Conservation (phyloP, 1,140 invertebrate genomes). For the Sycophila sp. region DNA sequence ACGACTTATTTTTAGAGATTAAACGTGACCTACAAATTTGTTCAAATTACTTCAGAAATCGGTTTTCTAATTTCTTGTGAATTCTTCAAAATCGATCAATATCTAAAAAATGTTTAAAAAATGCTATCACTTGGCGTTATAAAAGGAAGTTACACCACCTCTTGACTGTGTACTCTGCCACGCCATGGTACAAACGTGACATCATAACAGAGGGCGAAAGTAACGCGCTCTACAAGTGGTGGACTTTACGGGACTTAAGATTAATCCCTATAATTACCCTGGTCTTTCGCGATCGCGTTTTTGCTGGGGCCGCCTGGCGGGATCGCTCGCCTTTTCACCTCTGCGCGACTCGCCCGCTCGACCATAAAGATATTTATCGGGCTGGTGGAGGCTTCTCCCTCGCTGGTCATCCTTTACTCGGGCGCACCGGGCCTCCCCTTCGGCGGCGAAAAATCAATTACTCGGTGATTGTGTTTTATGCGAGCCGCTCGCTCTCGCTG, state of each 20-base stretch:
- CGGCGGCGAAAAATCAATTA: constrained; percentile 41
- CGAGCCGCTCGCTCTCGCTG: neutral
- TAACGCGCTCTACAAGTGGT: constrained; percentile 62
- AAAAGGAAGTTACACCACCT: too few species aligned
- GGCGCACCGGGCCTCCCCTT: neutral
- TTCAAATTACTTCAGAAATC: too few species aligned
- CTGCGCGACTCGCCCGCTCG: neutral
- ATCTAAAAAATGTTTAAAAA: too few species aligned
- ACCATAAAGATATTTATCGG: constrained; percentile 59
- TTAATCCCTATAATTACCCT: constrained; percentile 66
- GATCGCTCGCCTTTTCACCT: constrained; percentile 22
- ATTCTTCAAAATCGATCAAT: too few species aligned
- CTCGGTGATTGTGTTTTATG: constrained; percentile 36
- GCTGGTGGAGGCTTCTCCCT: neutral
- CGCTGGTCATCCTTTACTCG: constrained; percentile 48
- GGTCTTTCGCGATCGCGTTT: constrained; percentile 34
- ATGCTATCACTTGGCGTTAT: too few species aligned
- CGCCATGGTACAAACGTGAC: too few species aligned
- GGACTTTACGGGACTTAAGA: constrained; percentile 66
- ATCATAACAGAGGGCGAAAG: constrained; percentile 9
- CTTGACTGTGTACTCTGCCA: too few species aligned
- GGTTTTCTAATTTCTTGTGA: neutral
- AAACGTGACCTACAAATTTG: too few species aligned
- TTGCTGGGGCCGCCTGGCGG: constrained; percentile 34
- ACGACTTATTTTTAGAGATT: too few species aligned